Conservation (phyloP, 2,113 vertebrate species). For the Clinocottus analis region DNA sequence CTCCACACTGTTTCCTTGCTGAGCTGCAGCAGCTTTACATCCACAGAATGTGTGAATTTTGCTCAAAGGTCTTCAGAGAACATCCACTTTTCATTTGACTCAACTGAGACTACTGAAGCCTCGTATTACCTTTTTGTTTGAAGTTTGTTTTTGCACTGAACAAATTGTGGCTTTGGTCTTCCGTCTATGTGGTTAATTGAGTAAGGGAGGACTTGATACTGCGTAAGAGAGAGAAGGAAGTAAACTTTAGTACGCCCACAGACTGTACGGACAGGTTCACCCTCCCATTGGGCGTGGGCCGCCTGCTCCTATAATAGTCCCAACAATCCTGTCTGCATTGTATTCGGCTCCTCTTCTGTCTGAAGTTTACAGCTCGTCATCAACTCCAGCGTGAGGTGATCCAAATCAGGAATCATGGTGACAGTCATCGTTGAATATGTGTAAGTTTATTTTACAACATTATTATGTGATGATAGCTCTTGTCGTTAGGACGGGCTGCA, state of each 20-base stretch:
- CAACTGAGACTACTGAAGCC: background rate
- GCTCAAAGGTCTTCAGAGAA: background rate
- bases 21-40: background rate
- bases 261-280: background rate
- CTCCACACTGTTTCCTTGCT: background rate
- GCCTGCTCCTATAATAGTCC: background rate
- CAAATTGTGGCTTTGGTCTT: background rate
- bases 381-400: background rate
- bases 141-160: background rate
- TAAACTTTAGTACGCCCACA: no score
- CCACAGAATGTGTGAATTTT: background rate
- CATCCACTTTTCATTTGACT: background rate
- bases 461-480: background rate
- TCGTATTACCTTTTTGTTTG: background rate
- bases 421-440: conserved; percentile 59
- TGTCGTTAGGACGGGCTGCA: background rate
- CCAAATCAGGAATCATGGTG: conserved; percentile 15
- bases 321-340: background rate
- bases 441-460: conserved; percentile 43
- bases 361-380: background rate
- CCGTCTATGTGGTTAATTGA: background rate
- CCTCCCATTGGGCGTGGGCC: conserved; percentile 44
- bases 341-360: background rate
- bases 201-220: background rate
- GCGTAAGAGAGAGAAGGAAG: background rate